phyloP scores from a whole-genome alignment of 2,797 vertebrate genomes.

The Craterocephalus amniculus region DNA sequence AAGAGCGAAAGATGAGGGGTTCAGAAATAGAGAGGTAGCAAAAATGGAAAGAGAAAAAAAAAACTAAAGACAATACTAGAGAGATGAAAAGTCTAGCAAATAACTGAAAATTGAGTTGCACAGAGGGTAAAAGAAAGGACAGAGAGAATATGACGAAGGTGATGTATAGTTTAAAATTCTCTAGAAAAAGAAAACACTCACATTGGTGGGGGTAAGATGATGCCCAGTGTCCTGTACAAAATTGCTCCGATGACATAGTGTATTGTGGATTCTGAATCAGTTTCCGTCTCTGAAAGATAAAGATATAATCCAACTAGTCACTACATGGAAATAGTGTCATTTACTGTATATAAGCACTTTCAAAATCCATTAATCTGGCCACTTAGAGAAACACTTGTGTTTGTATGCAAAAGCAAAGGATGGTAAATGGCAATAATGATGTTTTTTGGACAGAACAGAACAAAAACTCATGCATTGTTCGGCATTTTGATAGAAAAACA shows the following conservation, averaged over 20 bases:
- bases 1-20: constrained; percentile 27
- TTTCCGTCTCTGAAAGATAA: constrained; percentile 83
- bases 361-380: neutral
- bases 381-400: neutral
- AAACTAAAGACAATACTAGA: neutral
- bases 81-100: constrained; percentile 23
- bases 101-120: neutral
- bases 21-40: constrained; percentile 42
- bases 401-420: neutral
- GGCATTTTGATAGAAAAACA: neutral
- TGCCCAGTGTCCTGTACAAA: constrained; percentile 92
- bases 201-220: constrained; percentile 93
- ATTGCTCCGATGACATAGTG: constrained; percentile 97
- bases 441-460: neutral
- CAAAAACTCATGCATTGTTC: neutral
- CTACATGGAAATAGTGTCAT: neutral
- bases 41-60: neutral
- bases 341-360: neutral
- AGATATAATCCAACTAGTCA: constrained; percentile 21
- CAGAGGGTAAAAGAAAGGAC: constrained; percentile 29
- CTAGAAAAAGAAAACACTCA: constrained; percentile 72
- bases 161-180: neutral
- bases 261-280: constrained; percentile 81
- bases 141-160: neutral
- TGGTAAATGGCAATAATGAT: too few species aligned